Conservation (phyloP, 2,888 invertebrate species). For the Eueremaeus valkanovi region DNA sequence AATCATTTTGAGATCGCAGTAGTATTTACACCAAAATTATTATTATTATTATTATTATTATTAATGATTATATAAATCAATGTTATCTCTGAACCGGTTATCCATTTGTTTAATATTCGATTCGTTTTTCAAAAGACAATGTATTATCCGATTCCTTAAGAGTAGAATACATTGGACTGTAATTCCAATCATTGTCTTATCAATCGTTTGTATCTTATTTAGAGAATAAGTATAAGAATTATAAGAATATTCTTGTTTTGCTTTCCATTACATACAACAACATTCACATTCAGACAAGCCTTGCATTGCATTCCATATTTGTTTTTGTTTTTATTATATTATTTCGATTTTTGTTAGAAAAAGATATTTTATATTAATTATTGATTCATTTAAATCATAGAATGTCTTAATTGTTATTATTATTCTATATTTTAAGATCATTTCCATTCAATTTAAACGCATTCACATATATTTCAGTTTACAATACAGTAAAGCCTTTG, state of each 20-base stretch:
- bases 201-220: too few species aligned
- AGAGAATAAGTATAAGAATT: too few species aligned
- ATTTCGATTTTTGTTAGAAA: slow-evolving; percentile 18
- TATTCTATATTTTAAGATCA: slow-evolving; percentile 21
- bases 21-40: slow-evolving; percentile 33
- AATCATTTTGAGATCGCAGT: slow-evolving; percentile 8
- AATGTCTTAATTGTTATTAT: slow-evolving; percentile 12
- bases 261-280: too few species aligned
- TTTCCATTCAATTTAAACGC: background rate
- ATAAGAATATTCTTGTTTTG: too few species aligned
- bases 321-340: background rate
- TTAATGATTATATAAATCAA: too few species aligned
- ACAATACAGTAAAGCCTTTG: background rate
- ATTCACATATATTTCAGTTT: slow-evolving; percentile 1
- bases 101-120: slow-evolving; percentile 28
- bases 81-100: slow-evolving; percentile 14
- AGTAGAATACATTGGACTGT: slow-evolving; percentile 1
- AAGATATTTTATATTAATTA: slow-evolving; percentile 6
- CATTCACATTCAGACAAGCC: slow-evolving; percentile 10
- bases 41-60: slow-evolving; percentile 31
- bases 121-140: background rate
- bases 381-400: background rate
- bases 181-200: background rate
- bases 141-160: background rate
- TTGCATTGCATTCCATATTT: slow-evolving; percentile 22